phyloP scores from a whole-genome alignment of 2,888 invertebrate genomes.

The Psylliodes chrysocephalus region DNA sequence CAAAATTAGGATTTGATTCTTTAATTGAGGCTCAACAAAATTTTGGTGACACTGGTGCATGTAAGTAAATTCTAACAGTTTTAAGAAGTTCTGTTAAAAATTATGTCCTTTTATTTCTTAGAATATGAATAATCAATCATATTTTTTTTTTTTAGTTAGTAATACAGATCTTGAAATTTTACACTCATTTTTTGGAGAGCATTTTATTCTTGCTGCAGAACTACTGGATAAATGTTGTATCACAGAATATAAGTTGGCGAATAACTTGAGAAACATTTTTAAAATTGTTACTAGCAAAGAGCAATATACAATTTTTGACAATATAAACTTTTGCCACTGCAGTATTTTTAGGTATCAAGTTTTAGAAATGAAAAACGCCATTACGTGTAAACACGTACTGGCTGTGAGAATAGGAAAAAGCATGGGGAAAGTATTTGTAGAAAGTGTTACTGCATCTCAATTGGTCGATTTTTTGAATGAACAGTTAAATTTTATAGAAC shows the following conservation, averaged over 20 bases:
- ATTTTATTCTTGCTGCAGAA: slow-evolving; percentile 71
- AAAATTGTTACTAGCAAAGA: slow-evolving; percentile 70
- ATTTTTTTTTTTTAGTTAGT: slow-evolving; percentile 67
- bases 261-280: slow-evolving; percentile 64
- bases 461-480: slow-evolving; percentile 61
- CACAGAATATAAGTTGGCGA: slow-evolving; percentile 65
- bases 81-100: not conserved
- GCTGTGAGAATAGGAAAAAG: slow-evolving; percentile 71
- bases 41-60: slow-evolving; percentile 45
- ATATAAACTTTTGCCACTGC: slow-evolving; percentile 76
- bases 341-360: slow-evolving; percentile 70
- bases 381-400: slow-evolving; percentile 76
- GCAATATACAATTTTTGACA: slow-evolving; percentile 72
- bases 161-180: slow-evolving; percentile 69
- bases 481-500: slow-evolving; percentile 48
- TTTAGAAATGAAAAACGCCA: slow-evolving; percentile 64
- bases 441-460: slow-evolving; percentile 66
- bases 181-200: slow-evolving; percentile 69
- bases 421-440: slow-evolving; percentile 60
- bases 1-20: slow-evolving; percentile 46
- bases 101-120: not conserved
- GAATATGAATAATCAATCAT: no score
- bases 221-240: slow-evolving; percentile 70
- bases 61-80: slow-evolving; percentile 46
- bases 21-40: slow-evolving; percentile 48